Base-by-base conservation (phyloP, 2,113 vertebrate genomes). In the Amblyornis subalaris region DNA sequence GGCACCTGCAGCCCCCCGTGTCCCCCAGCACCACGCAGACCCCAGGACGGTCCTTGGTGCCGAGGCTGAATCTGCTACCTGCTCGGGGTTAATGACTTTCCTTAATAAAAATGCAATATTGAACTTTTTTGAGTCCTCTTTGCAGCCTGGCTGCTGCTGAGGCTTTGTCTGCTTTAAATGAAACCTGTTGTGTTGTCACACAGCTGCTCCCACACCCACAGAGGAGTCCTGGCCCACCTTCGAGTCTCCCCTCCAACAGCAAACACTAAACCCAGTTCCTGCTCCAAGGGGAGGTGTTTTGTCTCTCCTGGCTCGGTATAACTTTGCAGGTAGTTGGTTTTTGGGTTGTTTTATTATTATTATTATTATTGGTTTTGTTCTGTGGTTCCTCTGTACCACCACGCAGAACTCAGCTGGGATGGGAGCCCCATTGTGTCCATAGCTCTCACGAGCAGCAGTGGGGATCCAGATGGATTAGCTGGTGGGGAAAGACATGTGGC, bases 1-100 rank as follows among this genome's bases (percentile, higher is more conserved):
- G 23, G 14, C 50, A 48, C 44, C 74, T 28, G 33, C 1, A 0
- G 45, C 42, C 18, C 7, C 33, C 33, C 0, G 0, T 4, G 5
- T 23, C 44, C 42, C 29, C 14, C 48, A 33, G 66, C 69, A 26
- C 3, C 73, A 38, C 15, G 50, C 70, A 26, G 60, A 40, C 2
- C 15, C 2, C 7, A 3, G 35, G 12, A 65, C 12, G 29, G 21
- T 48, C 47, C 35, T 35, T 23, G 25, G 31, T 20, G 45, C 20
- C 3, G 14, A 50, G 58, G 31, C 14, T 60, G n/a, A 36, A 33
- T 12, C 58, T 2, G 2, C 35, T 7, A 0, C 50, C 48, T 3
- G 1, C 47, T 47, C 22, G 6, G 26, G 7, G 6, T 38, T 48
- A 4, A 29, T 40, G 25, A 47, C 58, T 26, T 73, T 50, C 61